Percentiles rank a stretch among this genome's conserved stretches.
Conservation (phyloP, 2,113 vertebrate genomes). For the Platichthys flesus region DNA sequence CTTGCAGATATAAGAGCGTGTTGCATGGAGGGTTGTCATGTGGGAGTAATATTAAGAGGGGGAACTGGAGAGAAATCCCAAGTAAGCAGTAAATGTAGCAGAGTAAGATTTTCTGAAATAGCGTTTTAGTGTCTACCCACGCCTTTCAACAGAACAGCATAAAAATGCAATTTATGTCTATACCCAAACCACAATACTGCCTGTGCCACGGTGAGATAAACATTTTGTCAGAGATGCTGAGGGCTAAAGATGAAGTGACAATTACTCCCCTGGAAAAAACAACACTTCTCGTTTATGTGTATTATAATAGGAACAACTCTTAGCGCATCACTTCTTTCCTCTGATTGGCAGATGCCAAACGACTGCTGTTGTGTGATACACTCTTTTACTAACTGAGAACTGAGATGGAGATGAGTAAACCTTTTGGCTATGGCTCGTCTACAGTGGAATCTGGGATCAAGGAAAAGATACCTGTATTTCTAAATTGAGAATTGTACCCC, state of each 20-base stretch:
- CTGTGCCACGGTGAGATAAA: constrained; percentile 65
- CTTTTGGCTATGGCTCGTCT: constrained; percentile 45
- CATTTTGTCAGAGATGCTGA: constrained; percentile 72
- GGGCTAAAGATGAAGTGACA: constrained; percentile 73
- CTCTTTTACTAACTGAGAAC: constrained; percentile 39
- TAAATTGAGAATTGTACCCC: constrained; percentile 55
- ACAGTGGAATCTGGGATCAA: constrained; percentile 47
- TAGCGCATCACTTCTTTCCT: constrained; percentile 36
- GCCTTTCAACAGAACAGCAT: constrained; percentile 77
- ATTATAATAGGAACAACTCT: constrained; percentile 36
- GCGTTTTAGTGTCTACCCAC: constrained; percentile 74
- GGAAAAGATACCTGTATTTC: constrained; percentile 43
- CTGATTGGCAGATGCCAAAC: constrained; percentile 47
- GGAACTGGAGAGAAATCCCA: constrained; percentile 75
- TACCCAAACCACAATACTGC: constrained; percentile 47
- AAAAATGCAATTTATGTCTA: constrained; percentile 76
- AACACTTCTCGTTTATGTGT: constrained; percentile 27
- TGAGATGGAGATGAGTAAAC: constrained; percentile 47
- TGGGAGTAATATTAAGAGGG: constrained; percentile 69
- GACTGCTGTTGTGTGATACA: constrained; percentile 15
- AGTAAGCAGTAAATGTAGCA: constrained; percentile 82
- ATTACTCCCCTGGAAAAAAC: constrained; percentile 62
- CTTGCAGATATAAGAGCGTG: constrained; percentile 74
- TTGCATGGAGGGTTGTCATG: constrained; percentile 67
- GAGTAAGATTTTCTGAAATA: constrained; percentile 80